Percentiles rank a stretch among this genome's conserved stretches.
Evolutionary conservation across 2,797 vertebrate species (phyloP).

Genomic region (Spheniscus humboldti): DNA sequence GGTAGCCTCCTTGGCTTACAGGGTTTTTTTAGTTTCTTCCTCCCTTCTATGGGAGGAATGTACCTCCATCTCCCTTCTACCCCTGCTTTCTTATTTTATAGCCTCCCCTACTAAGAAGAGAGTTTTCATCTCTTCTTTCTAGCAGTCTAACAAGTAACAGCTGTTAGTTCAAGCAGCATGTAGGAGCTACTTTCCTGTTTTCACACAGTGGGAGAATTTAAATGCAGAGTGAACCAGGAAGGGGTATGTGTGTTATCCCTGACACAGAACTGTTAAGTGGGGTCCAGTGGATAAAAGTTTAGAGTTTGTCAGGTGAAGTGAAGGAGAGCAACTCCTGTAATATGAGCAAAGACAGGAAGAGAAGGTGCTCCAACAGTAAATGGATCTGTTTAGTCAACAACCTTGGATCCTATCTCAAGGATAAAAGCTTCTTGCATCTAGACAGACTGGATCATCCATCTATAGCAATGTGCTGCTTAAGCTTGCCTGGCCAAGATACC

Average conservation of each 20-base stretch:
- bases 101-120: background rate
- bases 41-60: background rate
- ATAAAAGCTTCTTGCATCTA: background rate
- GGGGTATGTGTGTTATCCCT: background rate
- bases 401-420: background rate
- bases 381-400: background rate
- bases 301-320: background rate
- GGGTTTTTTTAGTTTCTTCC: background rate
- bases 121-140: background rate
- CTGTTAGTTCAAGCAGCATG: background rate
- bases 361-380: background rate
- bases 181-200: slow-evolving; percentile 1
- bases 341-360: background rate
- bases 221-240: slow-evolving; percentile 1
- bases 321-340: background rate
- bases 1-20: background rate
- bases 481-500: background rate
- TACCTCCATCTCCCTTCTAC: background rate
- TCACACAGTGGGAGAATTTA: slow-evolving; percentile 19
- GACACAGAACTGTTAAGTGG: background rate
- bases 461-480: background rate
- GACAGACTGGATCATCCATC: background rate
- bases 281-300: background rate
- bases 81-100: slow-evolving; percentile 14
- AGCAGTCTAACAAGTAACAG: background rate